phyloP scores from a whole-genome alignment of 92 coral and sea anemone genomes.

The Palythoa heliodiscus region DNA sequence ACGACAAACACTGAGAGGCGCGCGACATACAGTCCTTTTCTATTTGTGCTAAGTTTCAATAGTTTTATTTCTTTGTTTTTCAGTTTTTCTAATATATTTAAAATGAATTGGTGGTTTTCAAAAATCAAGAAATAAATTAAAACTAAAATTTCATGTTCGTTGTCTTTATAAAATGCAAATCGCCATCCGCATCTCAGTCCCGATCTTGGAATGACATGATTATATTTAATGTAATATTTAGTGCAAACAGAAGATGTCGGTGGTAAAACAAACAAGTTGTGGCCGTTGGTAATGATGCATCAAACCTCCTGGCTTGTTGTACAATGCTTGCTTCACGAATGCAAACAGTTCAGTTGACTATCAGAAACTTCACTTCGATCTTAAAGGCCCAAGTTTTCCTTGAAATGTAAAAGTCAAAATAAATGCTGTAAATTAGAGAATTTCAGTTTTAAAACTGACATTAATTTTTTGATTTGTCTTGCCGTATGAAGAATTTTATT shows the following conservation, averaged over 20 bases:
- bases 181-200: neutral
- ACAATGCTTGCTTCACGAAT: neutral
- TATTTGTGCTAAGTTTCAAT: neutral
- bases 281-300: constrained; percentile 8
- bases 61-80: neutral
- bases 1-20: neutral
- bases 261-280: constrained; percentile 6
- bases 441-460: neutral
- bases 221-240: constrained; percentile 16
- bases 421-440: neutral
- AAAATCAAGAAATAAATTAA: neutral
- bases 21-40: neutral
- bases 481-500: neutral
- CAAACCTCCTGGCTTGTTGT: constrained; percentile 36
- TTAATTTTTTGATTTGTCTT: neutral
- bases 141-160: neutral
- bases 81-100: neutral
- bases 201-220: neutral
- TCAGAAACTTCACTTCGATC: neutral
- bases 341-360: constrained; percentile 1
- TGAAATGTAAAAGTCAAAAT: neutral
- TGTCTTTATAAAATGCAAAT: neutral
- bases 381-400: neutral
- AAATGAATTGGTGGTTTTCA: neutral
- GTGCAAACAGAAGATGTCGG: constrained; percentile 28